Conservation (phyloP, 2,797 vertebrate species). For the Xerus rutilus region DNA sequence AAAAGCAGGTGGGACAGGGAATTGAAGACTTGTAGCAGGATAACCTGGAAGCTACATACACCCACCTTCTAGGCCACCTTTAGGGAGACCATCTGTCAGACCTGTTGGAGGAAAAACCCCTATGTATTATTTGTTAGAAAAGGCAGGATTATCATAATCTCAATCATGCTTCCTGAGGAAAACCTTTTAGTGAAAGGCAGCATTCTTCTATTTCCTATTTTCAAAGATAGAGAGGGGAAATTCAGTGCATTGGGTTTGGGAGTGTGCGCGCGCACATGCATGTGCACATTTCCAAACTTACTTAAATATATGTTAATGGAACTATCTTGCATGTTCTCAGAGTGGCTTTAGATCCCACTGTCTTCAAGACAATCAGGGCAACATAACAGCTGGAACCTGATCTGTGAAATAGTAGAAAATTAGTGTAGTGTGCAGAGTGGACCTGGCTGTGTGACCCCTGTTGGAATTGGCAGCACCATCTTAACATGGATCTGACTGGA, state of each 20-base stretch:
- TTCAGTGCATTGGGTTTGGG: background rate
- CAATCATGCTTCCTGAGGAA: conserved; percentile 66
- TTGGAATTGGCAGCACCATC: conserved; percentile 7
- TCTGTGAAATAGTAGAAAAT: background rate
- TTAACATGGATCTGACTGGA: background rate
- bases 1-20: background rate
- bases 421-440: background rate
- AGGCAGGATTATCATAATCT: background rate
- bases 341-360: background rate
- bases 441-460: background rate
- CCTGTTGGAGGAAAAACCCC: conserved; percentile 26
- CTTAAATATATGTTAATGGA: background rate
- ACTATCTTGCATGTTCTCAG: background rate
- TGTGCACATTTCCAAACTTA: background rate
- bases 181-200: conserved; percentile 62
- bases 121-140: background rate
- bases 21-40: background rate
- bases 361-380: background rate
- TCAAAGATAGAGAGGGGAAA: conserved; percentile 59
- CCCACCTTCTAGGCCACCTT: background rate
- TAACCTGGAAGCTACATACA: background rate
- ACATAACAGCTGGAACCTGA: background rate
- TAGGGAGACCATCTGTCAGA: background rate
- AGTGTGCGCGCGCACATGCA: background rate
- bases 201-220: conserved; percentile 70